Conservation (phyloP, 2,888 invertebrate genomes). For the Spisula solida region DNA sequence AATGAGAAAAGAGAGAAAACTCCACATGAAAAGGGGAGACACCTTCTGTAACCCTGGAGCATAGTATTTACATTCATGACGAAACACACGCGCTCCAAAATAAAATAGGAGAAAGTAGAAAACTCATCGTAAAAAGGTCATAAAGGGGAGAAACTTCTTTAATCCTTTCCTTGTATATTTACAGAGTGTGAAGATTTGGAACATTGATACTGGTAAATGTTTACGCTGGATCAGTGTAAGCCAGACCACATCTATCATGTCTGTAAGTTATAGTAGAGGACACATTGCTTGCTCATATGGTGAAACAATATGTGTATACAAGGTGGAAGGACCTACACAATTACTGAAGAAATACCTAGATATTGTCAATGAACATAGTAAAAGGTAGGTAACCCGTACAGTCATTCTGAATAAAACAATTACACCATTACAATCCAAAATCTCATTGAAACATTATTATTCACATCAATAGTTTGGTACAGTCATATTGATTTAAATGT, state of each 20-base stretch:
- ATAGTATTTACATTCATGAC: not conserved
- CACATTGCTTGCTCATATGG: conserved; percentile 84
- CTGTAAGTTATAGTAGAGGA: conserved; percentile 84
- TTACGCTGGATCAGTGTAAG: conserved; percentile 81
- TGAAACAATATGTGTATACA: conserved; percentile 82
- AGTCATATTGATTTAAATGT: no score
- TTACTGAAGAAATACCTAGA: conserved; percentile 78
- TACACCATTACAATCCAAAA: no score
- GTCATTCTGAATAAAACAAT: no score
- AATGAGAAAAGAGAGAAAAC: no score
- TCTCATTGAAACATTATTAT: no score
- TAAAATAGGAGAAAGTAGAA: not conserved
- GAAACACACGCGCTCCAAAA: not conserved
- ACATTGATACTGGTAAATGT: conserved; percentile 77
- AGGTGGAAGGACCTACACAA: conserved; percentile 74
- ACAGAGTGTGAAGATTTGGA: conserved; percentile 85
- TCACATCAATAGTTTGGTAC: no score
- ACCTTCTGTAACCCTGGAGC: no score
- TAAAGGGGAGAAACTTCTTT: no score
- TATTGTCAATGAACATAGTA: conserved; percentile 71
- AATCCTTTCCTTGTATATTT: not conserved
- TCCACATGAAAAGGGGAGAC: no score
- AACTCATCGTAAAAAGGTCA: not conserved
- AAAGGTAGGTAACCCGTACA: conserved; percentile 62
- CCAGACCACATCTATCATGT: conserved; percentile 83